Percentiles rank a stretch among this genome's conserved stretches.
Conservation (phyloP, 2,888 invertebrate species). For the Drosophila mercatorum region DNA sequence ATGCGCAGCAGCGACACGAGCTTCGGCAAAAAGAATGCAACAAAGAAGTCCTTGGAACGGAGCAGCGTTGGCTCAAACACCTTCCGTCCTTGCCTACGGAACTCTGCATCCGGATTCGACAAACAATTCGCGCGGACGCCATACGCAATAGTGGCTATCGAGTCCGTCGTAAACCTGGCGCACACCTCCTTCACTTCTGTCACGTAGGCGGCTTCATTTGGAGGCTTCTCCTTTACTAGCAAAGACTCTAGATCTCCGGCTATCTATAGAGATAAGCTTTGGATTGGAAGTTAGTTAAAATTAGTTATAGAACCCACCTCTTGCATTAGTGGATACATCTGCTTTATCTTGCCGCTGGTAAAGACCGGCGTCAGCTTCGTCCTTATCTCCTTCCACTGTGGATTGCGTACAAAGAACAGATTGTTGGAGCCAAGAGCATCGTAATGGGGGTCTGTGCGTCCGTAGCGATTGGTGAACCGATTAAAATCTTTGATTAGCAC, state of each 20-base stretch:
- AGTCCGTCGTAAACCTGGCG: conserved; percentile 80
- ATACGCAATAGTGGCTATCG: conserved; percentile 82
- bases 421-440: conserved; percentile 84
- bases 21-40: conserved; percentile 81
- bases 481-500: conserved; percentile 85
- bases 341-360: conserved; percentile 84
- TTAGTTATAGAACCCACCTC: conserved; percentile 59
- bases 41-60: conserved; percentile 75
- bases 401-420: conserved; percentile 84
- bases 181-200: conserved; percentile 79
- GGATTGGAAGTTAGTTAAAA: background rate
- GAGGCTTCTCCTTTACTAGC: conserved; percentile 40
- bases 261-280: conserved; percentile 56
- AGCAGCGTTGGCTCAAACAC: conserved; percentile 62
- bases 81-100: conserved; percentile 71
- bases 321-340: conserved; percentile 82
- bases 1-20: conserved; percentile 67
- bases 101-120: conserved; percentile 79
- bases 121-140: conserved; percentile 82
- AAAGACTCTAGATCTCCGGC: conserved; percentile 70
- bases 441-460: conserved; percentile 70
- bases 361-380: conserved; percentile 85
- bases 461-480: conserved; percentile 82
- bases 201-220: conserved; percentile 35
- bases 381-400: conserved; percentile 84